A percentile compares a stretch with the other conserved stretches of the same genome.
Conservation (phyloP, 1,140 invertebrate genomes). For the Platorchestia sp. region DNA sequence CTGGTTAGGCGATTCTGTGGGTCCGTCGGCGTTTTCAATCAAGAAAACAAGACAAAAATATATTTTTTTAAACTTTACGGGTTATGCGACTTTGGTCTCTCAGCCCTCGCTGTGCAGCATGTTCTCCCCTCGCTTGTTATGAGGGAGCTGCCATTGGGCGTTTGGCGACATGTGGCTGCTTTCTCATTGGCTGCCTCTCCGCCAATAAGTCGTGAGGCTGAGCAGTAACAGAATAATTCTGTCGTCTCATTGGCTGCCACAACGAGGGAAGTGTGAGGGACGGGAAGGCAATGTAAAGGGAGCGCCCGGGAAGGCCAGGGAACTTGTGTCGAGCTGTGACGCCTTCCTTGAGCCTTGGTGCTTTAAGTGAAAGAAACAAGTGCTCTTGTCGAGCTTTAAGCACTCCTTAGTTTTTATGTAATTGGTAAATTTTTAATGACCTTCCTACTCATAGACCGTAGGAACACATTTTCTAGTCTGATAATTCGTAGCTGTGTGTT, state of each 20-base stretch:
- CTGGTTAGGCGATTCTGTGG: background rate
- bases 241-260: slow-evolving; percentile 12
- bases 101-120: slow-evolving; percentile 27
- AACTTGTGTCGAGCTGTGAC: background rate
- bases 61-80: background rate
- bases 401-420: background rate
- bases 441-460: background rate
- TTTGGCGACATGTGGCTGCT: background rate
- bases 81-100: background rate
- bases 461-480: background rate
- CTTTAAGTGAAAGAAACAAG: background rate
- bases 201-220: background rate
- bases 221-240: background rate
- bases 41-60: background rate
- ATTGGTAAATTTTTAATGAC: background rate
- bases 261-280: background rate
- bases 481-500: background rate
- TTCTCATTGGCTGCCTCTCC: background rate
- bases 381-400: background rate
- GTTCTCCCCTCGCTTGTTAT: slow-evolving; percentile 52
- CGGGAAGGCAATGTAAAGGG: background rate
- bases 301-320: background rate
- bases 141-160: background rate
- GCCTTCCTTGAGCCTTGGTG: background rate
- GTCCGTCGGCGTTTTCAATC: background rate